Conservation (phyloP, 1,140 invertebrate genomes). For the Ectropis grisescens region DNA sequence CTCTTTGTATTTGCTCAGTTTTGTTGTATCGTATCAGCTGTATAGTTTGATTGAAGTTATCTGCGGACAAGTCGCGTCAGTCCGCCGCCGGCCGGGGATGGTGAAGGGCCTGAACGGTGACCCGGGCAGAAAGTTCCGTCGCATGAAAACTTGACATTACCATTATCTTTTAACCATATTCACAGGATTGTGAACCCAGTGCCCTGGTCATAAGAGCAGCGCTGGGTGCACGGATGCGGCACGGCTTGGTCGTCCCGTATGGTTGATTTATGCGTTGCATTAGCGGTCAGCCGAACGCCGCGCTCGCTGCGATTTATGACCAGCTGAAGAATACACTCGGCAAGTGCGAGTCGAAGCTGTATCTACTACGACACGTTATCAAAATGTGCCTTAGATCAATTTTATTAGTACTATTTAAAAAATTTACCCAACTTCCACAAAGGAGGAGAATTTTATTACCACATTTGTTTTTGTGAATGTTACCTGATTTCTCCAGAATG, state of each 20-base stretch:
- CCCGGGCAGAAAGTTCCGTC: no score
- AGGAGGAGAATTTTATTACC: not conserved
- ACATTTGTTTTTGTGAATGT: not conserved
- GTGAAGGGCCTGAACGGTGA: no score
- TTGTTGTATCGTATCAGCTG: not conserved
- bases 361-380: not conserved
- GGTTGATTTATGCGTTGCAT: slow-evolving; percentile 33
- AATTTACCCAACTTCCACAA: no score
- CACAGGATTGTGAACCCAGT: not conserved
- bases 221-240: not conserved
- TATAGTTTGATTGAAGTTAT: not conserved
- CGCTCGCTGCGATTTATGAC: slow-evolving; percentile 17
- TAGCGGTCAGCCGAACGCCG: slow-evolving; percentile 16
- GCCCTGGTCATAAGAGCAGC: not conserved
- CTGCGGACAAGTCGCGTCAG: not conserved
- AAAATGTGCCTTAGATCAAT: no score
- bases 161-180: not conserved
- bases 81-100: not conserved
- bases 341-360: not conserved
- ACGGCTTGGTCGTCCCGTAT: no score
- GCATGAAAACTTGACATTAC: no score
- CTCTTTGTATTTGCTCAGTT: no score
- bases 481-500: slow-evolving; percentile 4
- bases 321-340: slow-evolving; percentile 14
- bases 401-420: no score